Conservation (phyloP, 1,140 invertebrate species). For the Tetragnatha versicolor region DNA sequence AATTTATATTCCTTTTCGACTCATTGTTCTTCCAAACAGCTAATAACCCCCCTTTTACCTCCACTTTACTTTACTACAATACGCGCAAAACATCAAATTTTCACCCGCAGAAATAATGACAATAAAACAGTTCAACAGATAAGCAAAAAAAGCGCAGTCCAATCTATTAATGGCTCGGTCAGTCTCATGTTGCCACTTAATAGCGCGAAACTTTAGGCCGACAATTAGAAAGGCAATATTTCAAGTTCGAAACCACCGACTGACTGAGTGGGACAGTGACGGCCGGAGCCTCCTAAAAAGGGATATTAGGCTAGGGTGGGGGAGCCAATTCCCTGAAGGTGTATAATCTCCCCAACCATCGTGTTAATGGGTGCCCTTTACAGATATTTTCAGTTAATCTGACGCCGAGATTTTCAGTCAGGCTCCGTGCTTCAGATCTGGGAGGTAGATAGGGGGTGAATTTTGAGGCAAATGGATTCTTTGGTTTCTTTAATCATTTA, state of each 20-base stretch:
- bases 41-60: slow-evolving; percentile 4
- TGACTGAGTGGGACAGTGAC: no score
- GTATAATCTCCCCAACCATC: slow-evolving; percentile 23
- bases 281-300: no score
- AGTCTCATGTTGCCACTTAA: slow-evolving; percentile 7
- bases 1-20: neutral
- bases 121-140: slow-evolving; percentile 11
- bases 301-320: slow-evolving; percentile 28
- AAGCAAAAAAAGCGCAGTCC: slow-evolving; percentile 20
- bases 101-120: slow-evolving; percentile 33
- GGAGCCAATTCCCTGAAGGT: slow-evolving; percentile 11
- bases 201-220: slow-evolving; percentile 20
- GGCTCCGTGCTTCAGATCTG: slow-evolving; percentile 8
- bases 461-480: slow-evolving; percentile 21
- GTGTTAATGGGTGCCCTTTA: slow-evolving; percentile 23
- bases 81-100: slow-evolving; percentile 24
- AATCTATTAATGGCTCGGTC: slow-evolving; percentile 30
- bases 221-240: slow-evolving; percentile 44
- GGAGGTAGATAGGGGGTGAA: slow-evolving; percentile 2
- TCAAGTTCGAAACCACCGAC: slow-evolving; percentile 1
- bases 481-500: slow-evolving; percentile 13
- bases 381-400: slow-evolving; percentile 45
- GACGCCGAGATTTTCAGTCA: slow-evolving; percentile 22
- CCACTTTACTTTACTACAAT: neutral
- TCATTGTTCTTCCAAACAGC: neutral